A percentile compares a stretch with the other conserved stretches of the same genome.
Evolutionary conservation across 2,113 vertebrate species (phyloP).

Genomic region (Thamnaconus septentrionalis): DNA sequence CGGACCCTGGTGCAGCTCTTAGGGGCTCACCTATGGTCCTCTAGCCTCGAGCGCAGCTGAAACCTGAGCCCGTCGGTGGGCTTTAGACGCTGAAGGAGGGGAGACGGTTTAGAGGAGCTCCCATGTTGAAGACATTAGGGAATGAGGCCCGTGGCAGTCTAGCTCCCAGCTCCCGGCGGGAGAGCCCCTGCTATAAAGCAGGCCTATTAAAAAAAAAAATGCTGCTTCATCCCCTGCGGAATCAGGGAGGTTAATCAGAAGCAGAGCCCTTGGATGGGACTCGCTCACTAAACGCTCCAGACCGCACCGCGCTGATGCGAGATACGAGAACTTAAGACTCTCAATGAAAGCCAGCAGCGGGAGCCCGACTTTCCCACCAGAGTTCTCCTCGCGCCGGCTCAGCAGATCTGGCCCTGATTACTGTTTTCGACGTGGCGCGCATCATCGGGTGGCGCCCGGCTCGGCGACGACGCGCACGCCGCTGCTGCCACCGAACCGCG

Average conservation of each 20-base stretch:
- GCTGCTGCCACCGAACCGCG: background rate
- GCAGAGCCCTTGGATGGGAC: constrained; percentile 56
- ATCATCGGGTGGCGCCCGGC: too few species aligned
- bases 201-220: constrained; percentile 47
- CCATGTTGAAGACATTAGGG: constrained; percentile 62
- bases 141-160: constrained; percentile 41
- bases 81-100: constrained; percentile 29
- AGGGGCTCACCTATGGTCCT: constrained; percentile 3
- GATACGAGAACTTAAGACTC: constrained; percentile 28
- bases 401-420: constrained; percentile 21
- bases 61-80: constrained; percentile 29
- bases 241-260: constrained; percentile 61
- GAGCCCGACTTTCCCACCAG: constrained; percentile 30
- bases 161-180: constrained; percentile 62
- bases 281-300: constrained; percentile 34
- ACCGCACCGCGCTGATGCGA: constrained; percentile 32
- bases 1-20: background rate
- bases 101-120: constrained; percentile 35
- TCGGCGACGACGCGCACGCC: too few species aligned
- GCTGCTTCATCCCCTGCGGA: constrained; percentile 51
- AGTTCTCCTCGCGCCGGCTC: background rate
- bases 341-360: constrained; percentile 17
- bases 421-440: background rate
- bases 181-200: constrained; percentile 53
- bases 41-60: constrained; percentile 29